Evolutionary conservation across 92 coral and sea anemone species (phyloP).

Genomic region (Desmophyllum pertusum): DNA sequence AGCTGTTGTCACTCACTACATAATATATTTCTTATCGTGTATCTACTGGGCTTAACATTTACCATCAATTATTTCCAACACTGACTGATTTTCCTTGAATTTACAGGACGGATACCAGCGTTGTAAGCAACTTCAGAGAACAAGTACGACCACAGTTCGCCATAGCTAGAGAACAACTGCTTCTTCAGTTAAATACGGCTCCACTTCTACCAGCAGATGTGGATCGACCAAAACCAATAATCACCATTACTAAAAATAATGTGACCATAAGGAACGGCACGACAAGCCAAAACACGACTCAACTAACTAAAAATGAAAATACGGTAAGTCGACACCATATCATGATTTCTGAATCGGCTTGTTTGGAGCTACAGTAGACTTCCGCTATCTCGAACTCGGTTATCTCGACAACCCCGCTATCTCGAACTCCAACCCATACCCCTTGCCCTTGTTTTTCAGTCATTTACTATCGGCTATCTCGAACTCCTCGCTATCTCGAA

Average conservation of each 20-base stretch:
- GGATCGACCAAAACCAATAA: background rate
- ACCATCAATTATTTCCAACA: too few relatives aligned
- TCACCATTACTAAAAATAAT: background rate
- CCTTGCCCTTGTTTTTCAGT: too few relatives aligned
- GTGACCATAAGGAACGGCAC: background rate
- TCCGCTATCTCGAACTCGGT: too few relatives aligned
- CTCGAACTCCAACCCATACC: too few relatives aligned
- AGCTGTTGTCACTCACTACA: too few relatives aligned
- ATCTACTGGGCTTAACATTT: too few relatives aligned
- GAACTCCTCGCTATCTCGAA: too few relatives aligned
- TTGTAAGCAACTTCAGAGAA: background rate
- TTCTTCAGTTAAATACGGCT: constrained; percentile 27
- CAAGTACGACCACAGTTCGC: background rate
- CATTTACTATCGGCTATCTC: too few relatives aligned
- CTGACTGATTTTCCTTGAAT: background rate
- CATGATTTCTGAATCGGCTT: background rate
- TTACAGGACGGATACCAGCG: background rate
- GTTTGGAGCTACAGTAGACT: too few relatives aligned
- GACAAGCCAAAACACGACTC: background rate
- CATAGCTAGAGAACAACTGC: background rate
- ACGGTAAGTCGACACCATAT: background rate
- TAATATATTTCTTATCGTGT: too few relatives aligned
- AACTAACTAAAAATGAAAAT: background rate
- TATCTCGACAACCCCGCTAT: too few relatives aligned
- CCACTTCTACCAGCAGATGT: background rate